phyloP scores from a whole-genome alignment of 2,888 invertebrate genomes.

The Idaea biselata region DNA sequence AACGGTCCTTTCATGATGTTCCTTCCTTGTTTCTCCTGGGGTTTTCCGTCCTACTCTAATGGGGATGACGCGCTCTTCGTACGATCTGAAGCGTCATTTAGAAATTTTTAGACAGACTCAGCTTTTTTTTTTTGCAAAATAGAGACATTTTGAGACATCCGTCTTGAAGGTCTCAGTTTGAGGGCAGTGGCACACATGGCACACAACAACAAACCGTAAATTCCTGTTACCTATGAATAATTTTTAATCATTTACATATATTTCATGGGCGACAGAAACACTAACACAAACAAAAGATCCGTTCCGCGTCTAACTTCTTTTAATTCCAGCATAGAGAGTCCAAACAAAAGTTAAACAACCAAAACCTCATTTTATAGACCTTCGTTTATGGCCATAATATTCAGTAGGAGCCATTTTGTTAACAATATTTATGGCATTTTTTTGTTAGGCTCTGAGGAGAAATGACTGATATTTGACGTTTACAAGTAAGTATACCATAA shows the following conservation, averaged over 20 bases:
- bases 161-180: constrained; percentile 27
- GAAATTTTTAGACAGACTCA: constrained; percentile 46
- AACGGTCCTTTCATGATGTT: constrained; percentile 57
- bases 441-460: constrained; percentile 60
- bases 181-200: constrained; percentile 36
- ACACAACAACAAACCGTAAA: constrained; percentile 53
- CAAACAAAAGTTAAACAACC: constrained; percentile 73
- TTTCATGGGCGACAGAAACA: constrained; percentile 57
- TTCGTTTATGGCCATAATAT: constrained; percentile 72
- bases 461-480: constrained; percentile 74
- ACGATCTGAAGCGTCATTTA: constrained; percentile 54
- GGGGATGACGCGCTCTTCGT: constrained; percentile 52
- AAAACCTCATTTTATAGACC: constrained; percentile 72
- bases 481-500: constrained; percentile 75
- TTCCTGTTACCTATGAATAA: constrained; percentile 73
- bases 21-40: constrained; percentile 41
- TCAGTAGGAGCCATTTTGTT: constrained; percentile 78
- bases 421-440: constrained; percentile 75
- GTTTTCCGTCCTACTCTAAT: constrained; percentile 47
- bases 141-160: constrained; percentile 21
- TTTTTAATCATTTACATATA: constrained; percentile 69
- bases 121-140: constrained; percentile 35
- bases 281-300: constrained; percentile 62
- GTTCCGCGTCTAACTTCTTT: constrained; percentile 61
- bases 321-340: constrained; percentile 62